phyloP scores from a whole-genome alignment of 37 sponge, comb jelly and placozoan genomes.

The Corticium candelabrum region DNA sequence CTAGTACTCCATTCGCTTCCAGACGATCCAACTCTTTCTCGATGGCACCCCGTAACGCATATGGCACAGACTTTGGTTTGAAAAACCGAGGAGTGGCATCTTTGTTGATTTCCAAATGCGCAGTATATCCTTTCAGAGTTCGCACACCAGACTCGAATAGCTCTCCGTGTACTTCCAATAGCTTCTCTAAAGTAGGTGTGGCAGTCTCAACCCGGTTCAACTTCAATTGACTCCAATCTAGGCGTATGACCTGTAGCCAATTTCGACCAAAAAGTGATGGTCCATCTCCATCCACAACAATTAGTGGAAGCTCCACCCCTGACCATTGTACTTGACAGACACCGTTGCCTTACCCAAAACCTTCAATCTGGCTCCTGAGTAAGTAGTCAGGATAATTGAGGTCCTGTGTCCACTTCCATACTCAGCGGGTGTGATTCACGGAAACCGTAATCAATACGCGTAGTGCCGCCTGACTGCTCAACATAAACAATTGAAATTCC shows the following conservation, averaged over 20 bases:
- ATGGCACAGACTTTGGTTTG: slow-evolving; percentile 25
- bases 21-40: slow-evolving; percentile 31
- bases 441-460: too few relatives aligned
- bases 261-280: not conserved
- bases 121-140: not conserved
- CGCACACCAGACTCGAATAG: slow-evolving; percentile 17
- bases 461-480: too few relatives aligned
- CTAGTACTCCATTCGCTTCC: slow-evolving; percentile 12
- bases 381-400: not conserved
- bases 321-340: too few relatives aligned
- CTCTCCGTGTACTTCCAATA: not conserved
- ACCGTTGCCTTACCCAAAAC: not conserved
- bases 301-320: not conserved
- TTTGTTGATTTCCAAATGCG: slow-evolving; percentile 15
- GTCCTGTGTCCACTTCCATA: not conserved
- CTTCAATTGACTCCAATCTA: not conserved
- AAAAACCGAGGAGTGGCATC: slow-evolving; percentile 13
- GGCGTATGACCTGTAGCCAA: not conserved
- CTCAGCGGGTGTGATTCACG: too few relatives aligned
- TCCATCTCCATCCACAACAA: not conserved
- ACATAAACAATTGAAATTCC: too few relatives aligned
- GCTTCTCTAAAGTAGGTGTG: too few relatives aligned
- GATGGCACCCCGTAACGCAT: slow-evolving; percentile 13
- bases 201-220: too few relatives aligned
- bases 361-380: not conserved